phyloP scores from a whole-genome alignment of 2,113 vertebrate species.

The Stercorarius parasiticus region DNA sequence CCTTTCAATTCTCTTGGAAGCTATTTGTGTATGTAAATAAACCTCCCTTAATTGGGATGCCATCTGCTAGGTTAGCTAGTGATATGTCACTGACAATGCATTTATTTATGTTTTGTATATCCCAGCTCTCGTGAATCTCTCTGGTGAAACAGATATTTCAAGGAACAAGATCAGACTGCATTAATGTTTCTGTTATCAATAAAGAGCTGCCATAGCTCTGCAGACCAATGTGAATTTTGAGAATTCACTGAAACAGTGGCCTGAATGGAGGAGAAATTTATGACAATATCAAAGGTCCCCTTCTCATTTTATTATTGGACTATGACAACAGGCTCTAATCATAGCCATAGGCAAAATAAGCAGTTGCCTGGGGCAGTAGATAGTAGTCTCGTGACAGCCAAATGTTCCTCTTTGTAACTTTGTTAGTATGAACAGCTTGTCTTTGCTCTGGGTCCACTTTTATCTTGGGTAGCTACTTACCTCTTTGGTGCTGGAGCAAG shows the following conservation, averaged over 20 bases:
- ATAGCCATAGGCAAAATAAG: background rate
- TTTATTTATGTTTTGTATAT: background rate
- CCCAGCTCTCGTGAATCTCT: background rate
- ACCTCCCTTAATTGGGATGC: background rate
- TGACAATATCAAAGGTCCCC: background rate
- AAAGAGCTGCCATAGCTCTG: background rate
- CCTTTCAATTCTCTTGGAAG: background rate
- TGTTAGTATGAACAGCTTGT: background rate
- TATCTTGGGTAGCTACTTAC: background rate
- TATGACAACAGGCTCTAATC: background rate
- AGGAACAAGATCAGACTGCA: background rate
- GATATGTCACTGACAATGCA: background rate
- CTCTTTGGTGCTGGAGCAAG: background rate
- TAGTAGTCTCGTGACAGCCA: background rate
- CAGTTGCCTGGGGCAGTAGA: background rate
- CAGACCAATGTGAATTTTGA: background rate
- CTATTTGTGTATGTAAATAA: background rate
- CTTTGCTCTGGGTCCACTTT: background rate
- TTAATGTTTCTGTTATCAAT: background rate
- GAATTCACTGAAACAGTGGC: background rate
- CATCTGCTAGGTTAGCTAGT: background rate
- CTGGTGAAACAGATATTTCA: background rate
- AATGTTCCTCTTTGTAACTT: background rate
- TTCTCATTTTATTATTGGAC: background rate
- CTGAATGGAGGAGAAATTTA: background rate